Evolutionary conservation across 1,140 invertebrate genomes (phyloP), one percentile per base, ranked within the genome.

Genomic region (Muscidifurax raptorellus): DNA sequence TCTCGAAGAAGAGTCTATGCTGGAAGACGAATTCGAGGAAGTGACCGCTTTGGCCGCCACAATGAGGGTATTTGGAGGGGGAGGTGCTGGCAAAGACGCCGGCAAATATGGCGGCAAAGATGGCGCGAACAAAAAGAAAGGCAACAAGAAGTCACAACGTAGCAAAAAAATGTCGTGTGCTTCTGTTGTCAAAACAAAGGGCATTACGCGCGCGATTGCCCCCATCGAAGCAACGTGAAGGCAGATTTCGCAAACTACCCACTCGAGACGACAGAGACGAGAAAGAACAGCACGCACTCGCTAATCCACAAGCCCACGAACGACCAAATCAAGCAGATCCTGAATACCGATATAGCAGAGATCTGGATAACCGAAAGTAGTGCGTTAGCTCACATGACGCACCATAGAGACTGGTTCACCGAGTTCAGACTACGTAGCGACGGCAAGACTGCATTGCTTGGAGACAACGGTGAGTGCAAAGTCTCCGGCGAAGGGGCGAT

Each of bases 401-500:
- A 22, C 66, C n/a, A n/a, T n/a, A n/a, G n/a, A n/a, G n/a, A n/a
- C n/a, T n/a, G n/a, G n/a, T n/a, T n/a, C n/a, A n/a, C 66, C n/a
- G n/a, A n/a, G n/a, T n/a, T n/a, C n/a, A n/a, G n/a, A n/a, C n/a
- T n/a, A n/a, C n/a, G n/a, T n/a, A n/a, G n/a, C n/a, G n/a, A n/a
- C n/a, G n/a, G n/a, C n/a, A 67, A 22, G 5, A n/a, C 66, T n/a
- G 66, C n/a, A 9, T 71, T n/a, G 13, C 79, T 86, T 74, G 86
- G 78, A 76, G 80, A 86, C 66, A 85, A 85, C 69, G 36, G 69
- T 36, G 52, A 52, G 59, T 71, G 82, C 30, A 12, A 52, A 74
- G 81, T 86, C 28, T n/a, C 40, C 66, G 83, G 85, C 66, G 81
- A 82, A 67, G 85, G 85, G 30, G 75, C 64, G 13, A 83, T 87